These are phyloP conservation scores for Decapterus maruadsi DNA, from an alignment of 2,797 vertebrate species.

Conservation along the genomic window DNA sequence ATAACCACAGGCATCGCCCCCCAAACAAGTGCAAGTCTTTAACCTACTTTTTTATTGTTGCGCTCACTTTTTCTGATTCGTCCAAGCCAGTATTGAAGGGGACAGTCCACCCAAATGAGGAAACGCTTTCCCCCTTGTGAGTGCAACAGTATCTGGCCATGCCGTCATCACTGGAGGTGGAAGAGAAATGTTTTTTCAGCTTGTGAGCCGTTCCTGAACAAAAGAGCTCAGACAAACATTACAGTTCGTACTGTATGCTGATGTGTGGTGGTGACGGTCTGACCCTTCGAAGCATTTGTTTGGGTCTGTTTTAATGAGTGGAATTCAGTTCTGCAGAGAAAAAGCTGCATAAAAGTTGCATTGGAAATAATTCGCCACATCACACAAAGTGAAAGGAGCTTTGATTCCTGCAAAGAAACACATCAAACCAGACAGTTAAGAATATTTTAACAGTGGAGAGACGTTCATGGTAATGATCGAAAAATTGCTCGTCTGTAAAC, in stretches of 20 bases:
- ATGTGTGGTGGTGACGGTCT: not conserved
- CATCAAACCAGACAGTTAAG: not conserved
- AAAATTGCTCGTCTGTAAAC: slow-evolving; percentile 21
- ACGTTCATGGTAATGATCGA: not conserved
- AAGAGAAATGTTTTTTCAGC: not conserved
- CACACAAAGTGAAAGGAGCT: not conserved
- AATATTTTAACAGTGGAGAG: slow-evolving; percentile 6
- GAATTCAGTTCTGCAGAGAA: not conserved
- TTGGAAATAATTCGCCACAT: slow-evolving; percentile 4
- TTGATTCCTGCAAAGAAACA: not conserved
- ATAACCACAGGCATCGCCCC: not conserved
- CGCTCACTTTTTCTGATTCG: not conserved
- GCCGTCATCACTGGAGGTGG: not conserved
- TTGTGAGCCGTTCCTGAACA: not conserved
- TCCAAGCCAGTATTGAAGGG: not conserved
- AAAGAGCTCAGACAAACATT: too few relatives aligned
- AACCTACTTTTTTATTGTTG: not conserved
- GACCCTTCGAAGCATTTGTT: slow-evolving; percentile 24
- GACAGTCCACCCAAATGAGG: not conserved
- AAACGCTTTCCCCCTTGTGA: not conserved
- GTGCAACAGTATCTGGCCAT: not conserved
- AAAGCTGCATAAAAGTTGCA: not conserved
- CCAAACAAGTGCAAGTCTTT: slow-evolving; percentile 28
- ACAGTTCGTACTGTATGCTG: not conserved
- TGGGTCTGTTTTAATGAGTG: slow-evolving; percentile 6